Base-by-base conservation (phyloP, 2,113 vertebrate genomes). In the Thryonomys swinderianus region DNA sequence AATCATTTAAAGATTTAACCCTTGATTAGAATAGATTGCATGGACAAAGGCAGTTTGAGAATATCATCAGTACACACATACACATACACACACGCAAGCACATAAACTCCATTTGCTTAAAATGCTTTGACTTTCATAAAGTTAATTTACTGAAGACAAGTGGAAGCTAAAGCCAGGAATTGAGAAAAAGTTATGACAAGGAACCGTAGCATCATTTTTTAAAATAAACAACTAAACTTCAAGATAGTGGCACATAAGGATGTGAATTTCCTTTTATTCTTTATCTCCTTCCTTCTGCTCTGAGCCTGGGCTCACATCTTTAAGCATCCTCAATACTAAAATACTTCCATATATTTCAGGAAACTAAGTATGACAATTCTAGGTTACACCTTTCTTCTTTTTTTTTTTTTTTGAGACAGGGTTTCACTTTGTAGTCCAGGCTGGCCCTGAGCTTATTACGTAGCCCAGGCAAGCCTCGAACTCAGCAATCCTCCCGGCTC, bases 311-410 rank as follows among this genome's bases (percentile, higher is more conserved):
- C 23, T 74, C 34, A 18, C 30, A 90, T 21, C 48, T 40, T 55
- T 0, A 66, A 91, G 34, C 34, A 74, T 12, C 16, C 21, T 73
- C 40, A 73, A 40, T 11, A 53, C 32, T 73, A 80, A 71, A 91
- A 88, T 9, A 4, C 17, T 87, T 92, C 82, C 30, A n/a, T 11
- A 59, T 11, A 3, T 40, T 32, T 93, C 48, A 74, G 74, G 25
- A 90, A 76, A 93, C n/a, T 37, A 48, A n/a, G 40, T 73, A 88
- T 62, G 51, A 88, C 51, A n/a, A n/a, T n/a, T 80, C 84, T 4
- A 89, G 42, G 69, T 71, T 79, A 90, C 10, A 66, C 64, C 73
- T 57, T 78, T 84, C 34, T 45, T 83, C 69, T 84, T 83, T 87
- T n/a, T n/a, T n/a, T n/a, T n/a, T n/a, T n/a, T n/a, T n/a, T n/a